Conservation (phyloP, 2,888 invertebrate species). For the Phania funesta region DNA sequence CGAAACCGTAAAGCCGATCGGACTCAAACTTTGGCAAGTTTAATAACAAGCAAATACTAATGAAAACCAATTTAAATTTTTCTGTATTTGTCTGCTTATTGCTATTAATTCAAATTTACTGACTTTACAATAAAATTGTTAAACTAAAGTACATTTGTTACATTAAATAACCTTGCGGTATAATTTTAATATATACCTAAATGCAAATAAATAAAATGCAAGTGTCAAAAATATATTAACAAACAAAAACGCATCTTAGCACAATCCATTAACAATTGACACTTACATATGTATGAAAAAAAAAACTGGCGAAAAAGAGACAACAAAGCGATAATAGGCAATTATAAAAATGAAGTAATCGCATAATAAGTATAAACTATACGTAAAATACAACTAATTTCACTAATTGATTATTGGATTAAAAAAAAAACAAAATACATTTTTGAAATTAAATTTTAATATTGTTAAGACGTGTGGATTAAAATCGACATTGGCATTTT, state of each 20-base stretch:
- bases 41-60: too few species aligned
- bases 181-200: not conserved
- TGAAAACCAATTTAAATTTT: too few species aligned
- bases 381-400: not conserved
- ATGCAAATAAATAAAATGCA: not conserved
- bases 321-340: not conserved
- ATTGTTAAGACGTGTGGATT: not conserved
- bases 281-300: not conserved
- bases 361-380: not conserved
- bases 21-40: too few species aligned
- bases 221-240: not conserved
- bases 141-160: not conserved
- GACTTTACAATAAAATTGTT: too few species aligned
- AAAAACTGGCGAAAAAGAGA: not conserved
- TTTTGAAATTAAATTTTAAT: not conserved
- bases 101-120: too few species aligned
- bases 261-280: not conserved
- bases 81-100: too few species aligned
- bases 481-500: conserved; percentile 31
- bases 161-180: not conserved
- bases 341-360: too few species aligned
- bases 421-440: conserved; percentile 10
- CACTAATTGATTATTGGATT: conserved; percentile 24
- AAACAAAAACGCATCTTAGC: not conserved
- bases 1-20: too few species aligned